Base-by-base conservation (phyloP, 2,888 invertebrate species). In the Orthosia gothica region DNA sequence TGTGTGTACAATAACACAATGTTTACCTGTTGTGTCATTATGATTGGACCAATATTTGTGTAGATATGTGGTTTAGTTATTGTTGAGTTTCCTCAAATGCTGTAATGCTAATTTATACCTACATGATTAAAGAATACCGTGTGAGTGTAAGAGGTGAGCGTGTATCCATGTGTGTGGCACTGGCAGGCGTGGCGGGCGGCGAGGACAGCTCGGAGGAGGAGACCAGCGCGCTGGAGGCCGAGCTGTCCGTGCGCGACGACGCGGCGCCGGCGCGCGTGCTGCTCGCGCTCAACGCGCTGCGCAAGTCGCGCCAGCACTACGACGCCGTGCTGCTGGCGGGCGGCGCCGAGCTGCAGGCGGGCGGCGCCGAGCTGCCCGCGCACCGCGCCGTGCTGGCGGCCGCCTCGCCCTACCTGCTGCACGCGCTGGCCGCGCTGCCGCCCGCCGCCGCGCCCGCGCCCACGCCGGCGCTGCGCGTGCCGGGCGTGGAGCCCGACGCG, bases 241-340 rank as follows among this genome's bases (percentile, higher is more conserved):
- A 93, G 91, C 94, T 97, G 89, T 95, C 97, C 81, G 97, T 97
- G 92, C 92, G 92, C 74, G 98, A 98, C 92, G 97, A 96, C 57
- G 95, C 92, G 62, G 97, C 97, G 90, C 97, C 97, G 82, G 94
- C 97, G 83, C 96, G 97, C 85, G 97, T 97, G 85, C 97, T 98
- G 80, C 94, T 96, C 70, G 97, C 98, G 54, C 97, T 98, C 85
- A 98, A 98, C 95, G 98, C 97, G 95, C 97, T 98, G 97, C 97
- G 98, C 89, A 98, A 98, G 94, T 98, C 98, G 92, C 97, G 98
- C 74, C 98, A 98, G 92, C 98, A 99, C 95, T 99, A 98, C 96
- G 99, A 99, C 96, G 98, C 98, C 87, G 97, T 98, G 90, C 97
- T 99, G 89, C 98, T 98, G 93, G 98, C 98, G 91, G 97, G 97